Conservation (phyloP, 2,797 vertebrate genomes). For the Pterois miles region DNA sequence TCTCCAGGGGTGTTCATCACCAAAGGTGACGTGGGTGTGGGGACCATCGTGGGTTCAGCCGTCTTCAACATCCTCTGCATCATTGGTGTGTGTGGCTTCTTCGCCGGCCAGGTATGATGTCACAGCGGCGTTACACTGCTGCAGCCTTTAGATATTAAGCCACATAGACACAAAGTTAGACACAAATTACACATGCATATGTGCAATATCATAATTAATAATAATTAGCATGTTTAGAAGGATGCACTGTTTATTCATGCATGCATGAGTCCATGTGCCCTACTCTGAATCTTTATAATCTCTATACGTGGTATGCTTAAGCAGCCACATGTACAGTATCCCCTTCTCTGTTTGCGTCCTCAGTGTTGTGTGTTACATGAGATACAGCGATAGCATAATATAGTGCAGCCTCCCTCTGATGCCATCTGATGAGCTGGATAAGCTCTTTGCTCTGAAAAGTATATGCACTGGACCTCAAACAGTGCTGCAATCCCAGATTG, state of each 20-base stretch:
- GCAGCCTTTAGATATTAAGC: constrained; percentile 35
- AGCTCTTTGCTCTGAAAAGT: constrained; percentile 64
- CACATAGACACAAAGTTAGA: background rate
- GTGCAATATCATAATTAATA: too few species aligned
- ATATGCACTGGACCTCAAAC: constrained; percentile 57
- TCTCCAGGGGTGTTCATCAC: constrained; percentile 93
- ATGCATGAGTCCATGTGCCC: background rate
- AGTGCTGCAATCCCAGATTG: constrained; percentile 70
- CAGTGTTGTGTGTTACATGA: constrained; percentile 11
- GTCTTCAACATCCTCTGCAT: constrained; percentile 98
- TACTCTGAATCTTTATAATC: too few species aligned
- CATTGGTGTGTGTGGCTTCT: constrained; percentile 94
- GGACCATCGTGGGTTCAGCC: constrained; percentile 95
- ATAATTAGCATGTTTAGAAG: background rate
- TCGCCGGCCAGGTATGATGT: constrained; percentile 91
- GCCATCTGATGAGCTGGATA: constrained; percentile 52
- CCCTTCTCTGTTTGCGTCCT: constrained; percentile 2
- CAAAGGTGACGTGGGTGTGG: constrained; percentile 94
- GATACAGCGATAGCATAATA: constrained; percentile 7
- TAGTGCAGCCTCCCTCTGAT: constrained; percentile 25
- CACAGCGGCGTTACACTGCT: background rate
- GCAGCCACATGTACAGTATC: background rate
- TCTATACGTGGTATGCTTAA: background rate
- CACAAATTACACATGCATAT: constrained; percentile 8
- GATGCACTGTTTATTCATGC: background rate